phyloP scores from a whole-genome alignment of 2,797 vertebrate species.

The Pteropus rufus region DNA sequence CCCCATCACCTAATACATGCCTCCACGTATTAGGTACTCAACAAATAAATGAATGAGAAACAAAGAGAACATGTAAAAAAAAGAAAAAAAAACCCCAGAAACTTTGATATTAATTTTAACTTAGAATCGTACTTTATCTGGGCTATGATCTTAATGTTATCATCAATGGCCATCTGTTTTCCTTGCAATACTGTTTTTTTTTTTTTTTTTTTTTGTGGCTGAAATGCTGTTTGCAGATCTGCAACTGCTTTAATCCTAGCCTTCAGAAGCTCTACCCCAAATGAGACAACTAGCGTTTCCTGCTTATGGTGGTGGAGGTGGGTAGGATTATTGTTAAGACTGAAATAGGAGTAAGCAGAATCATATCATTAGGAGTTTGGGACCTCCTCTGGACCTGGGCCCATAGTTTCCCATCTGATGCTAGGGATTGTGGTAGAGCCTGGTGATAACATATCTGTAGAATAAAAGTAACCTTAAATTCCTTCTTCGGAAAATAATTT shows the following conservation, averaged over 20 bases:
- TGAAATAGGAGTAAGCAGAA: background rate
- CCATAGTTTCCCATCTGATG: background rate
- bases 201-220: background rate
- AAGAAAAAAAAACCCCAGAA: background rate
- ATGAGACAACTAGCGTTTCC: background rate
- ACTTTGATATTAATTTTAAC: conserved; percentile 28
- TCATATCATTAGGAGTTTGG: background rate
- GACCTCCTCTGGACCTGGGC: background rate
- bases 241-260: background rate
- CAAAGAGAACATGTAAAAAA: background rate
- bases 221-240: background rate
- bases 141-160: conserved; percentile 18
- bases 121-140: background rate
- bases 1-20: background rate
- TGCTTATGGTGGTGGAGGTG: background rate
- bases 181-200: background rate
- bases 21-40: background rate
- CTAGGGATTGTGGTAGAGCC: background rate
- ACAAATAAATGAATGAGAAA: background rate
- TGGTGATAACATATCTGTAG: background rate
- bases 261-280: conserved; percentile 18
- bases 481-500: conserved; percentile 30
- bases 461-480: background rate
- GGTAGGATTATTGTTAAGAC: background rate
- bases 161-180: background rate